These are phyloP conservation scores for Folsomia manolachei DNA, from an alignment of 2,888 invertebrate species.

Conservation along the genomic window DNA sequence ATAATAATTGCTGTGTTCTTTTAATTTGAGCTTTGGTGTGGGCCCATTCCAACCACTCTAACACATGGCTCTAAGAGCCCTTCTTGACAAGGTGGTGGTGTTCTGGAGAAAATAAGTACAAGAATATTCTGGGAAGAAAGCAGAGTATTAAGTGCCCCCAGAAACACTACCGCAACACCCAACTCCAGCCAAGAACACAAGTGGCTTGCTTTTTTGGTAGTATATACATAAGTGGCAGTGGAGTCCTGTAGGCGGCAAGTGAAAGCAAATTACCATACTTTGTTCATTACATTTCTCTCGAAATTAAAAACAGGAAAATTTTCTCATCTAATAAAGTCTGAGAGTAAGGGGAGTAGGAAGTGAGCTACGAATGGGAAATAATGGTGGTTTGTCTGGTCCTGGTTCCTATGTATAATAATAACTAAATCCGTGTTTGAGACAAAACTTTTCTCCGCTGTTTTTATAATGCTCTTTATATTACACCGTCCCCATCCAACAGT, in stretches of 20 bases:
- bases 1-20: conserved; percentile 21
- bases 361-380: conserved; percentile 19
- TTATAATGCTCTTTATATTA: conserved; percentile 5
- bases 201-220: background rate
- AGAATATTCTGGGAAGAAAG: background rate
- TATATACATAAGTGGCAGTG: background rate
- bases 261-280: conserved; percentile 48
- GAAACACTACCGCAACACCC: background rate
- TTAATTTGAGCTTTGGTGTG: conserved; percentile 1
- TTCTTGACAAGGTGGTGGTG: conserved; percentile 5
- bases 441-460: conserved; percentile 5
- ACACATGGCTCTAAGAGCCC: background rate
- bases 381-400: background rate
- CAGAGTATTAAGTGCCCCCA: background rate
- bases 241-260: too few relatives aligned
- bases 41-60: background rate
- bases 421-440: conserved; percentile 3
- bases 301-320: conserved; percentile 46
- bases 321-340: conserved; percentile 23
- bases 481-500: background rate
- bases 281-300: conserved; percentile 47
- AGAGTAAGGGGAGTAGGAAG: background rate
- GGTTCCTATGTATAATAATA: background rate
- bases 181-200: background rate
- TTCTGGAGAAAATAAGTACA: background rate